Percentiles rank a stretch among this genome's conserved stretches.
Conservation (phyloP, 2,888 invertebrate genomes). For the Elmis aenea region DNA sequence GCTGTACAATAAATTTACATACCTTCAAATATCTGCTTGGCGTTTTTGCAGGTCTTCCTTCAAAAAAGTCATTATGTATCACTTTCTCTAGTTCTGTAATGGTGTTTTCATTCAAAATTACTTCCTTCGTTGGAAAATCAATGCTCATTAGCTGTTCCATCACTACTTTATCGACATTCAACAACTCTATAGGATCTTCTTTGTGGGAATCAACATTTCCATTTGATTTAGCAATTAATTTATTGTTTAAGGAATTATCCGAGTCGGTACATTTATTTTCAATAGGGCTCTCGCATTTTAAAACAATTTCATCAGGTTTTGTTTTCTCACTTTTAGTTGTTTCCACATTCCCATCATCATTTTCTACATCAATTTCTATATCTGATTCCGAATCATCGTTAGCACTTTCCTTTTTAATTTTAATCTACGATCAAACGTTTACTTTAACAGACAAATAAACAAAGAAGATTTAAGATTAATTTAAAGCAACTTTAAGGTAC, state of each 20-base stretch:
- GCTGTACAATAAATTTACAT: too few species aligned
- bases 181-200: conserved; percentile 9
- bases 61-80: conserved; percentile 55
- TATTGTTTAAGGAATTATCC: too few species aligned
- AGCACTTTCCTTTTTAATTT: conserved; percentile 38
- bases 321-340: too few species aligned
- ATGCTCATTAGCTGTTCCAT: conserved; percentile 35
- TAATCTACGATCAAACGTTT: conserved; percentile 33
- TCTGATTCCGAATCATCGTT: conserved; percentile 44
- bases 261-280: too few species aligned
- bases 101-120: conserved; percentile 38
- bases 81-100: conserved; percentile 53
- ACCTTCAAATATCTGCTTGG: conserved; percentile 53
- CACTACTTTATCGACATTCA: conserved; percentile 25
- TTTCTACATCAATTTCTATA: conserved; percentile 58
- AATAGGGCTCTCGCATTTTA: too few species aligned
- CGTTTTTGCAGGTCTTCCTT: conserved; percentile 51
- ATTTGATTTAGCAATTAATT: too few species aligned
- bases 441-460: neutral
- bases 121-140: conserved; percentile 48
- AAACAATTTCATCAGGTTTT: too few species aligned
- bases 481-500: too few species aligned
- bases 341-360: conserved; percentile 43
- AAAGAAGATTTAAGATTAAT: too few species aligned
- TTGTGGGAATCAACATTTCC: conserved; percentile 6